phyloP scores from a whole-genome alignment of 2,113 vertebrate genomes.

The Kryptolebias marmoratus region DNA sequence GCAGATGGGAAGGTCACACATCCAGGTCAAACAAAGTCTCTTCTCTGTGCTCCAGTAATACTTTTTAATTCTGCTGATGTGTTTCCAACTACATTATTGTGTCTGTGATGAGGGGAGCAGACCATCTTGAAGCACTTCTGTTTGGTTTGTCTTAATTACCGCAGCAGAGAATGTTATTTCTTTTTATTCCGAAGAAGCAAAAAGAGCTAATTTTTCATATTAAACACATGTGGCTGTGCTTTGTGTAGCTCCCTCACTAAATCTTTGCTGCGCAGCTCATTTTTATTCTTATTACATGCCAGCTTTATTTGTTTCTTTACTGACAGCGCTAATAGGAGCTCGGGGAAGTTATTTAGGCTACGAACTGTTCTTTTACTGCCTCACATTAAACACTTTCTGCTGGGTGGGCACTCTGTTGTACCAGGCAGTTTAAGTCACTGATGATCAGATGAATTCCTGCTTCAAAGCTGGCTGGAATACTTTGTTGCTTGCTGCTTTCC shows the following conservation, averaged over 20 bases:
- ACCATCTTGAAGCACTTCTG: not conserved
- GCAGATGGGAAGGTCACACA: conserved; percentile 1
- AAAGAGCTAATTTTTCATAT: not conserved
- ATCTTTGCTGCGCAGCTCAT: not conserved
- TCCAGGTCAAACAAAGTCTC: conserved; percentile 7
- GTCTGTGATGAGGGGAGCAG: not conserved
- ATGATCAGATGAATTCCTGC: not conserved
- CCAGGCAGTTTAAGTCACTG: conserved; percentile 11
- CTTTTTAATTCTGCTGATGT: not conserved
- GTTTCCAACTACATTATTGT: no score
- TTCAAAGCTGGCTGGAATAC: conserved; percentile 19
- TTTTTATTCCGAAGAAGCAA: not conserved
- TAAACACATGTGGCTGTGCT: not conserved
- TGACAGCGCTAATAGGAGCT: conserved; percentile 3
- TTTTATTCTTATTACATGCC: not conserved
- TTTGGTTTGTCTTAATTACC: not conserved
- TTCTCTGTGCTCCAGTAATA: not conserved
- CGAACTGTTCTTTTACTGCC: not conserved
- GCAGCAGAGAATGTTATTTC: not conserved
- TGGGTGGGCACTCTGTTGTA: not conserved
- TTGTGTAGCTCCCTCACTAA: not conserved
- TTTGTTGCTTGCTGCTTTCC: conserved; percentile 5
- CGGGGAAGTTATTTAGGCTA: conserved; percentile 3
- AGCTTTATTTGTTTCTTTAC: conserved; percentile 15
- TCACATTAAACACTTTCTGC: conserved; percentile 1